Conservation (phyloP, 2,888 invertebrate genomes). For the Achlya flavicornis region DNA sequence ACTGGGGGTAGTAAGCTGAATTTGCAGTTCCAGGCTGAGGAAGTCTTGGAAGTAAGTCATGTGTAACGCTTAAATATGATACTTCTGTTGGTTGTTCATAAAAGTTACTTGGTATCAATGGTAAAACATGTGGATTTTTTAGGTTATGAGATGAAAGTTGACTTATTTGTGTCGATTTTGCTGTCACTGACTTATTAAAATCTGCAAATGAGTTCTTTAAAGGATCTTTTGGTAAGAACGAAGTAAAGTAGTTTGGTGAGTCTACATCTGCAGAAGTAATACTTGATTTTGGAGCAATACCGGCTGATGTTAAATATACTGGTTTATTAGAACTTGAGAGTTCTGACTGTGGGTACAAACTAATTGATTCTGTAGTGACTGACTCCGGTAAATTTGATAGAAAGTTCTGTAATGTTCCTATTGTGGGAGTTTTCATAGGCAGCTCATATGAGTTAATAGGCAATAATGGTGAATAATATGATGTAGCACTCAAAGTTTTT, state of each 20-base stretch:
- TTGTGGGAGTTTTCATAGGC: background rate
- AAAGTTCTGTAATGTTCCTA: background rate
- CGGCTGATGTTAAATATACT: background rate
- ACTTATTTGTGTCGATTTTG: background rate
- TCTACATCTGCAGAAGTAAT: background rate
- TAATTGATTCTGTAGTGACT: background rate
- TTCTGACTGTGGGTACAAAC: background rate
- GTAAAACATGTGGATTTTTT: too few species aligned
- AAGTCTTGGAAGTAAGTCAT: background rate
- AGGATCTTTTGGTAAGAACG: background rate
- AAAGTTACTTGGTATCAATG: background rate
- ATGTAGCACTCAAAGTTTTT: too few species aligned
- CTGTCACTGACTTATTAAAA: background rate
- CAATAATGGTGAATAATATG: too few species aligned
- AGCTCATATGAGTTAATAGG: background rate
- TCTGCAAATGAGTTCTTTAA: background rate
- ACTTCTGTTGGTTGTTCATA: background rate
- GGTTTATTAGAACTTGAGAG: background rate
- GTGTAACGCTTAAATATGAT: background rate
- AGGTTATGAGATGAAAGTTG: background rate
- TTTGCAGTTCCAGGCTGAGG: background rate
- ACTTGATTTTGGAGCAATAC: background rate
- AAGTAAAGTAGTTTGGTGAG: too few species aligned
- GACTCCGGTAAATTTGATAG: background rate
- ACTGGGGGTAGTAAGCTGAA: background rate